Conservation (phyloP, 2,888 invertebrate species). For the Chrysolina americana region DNA sequence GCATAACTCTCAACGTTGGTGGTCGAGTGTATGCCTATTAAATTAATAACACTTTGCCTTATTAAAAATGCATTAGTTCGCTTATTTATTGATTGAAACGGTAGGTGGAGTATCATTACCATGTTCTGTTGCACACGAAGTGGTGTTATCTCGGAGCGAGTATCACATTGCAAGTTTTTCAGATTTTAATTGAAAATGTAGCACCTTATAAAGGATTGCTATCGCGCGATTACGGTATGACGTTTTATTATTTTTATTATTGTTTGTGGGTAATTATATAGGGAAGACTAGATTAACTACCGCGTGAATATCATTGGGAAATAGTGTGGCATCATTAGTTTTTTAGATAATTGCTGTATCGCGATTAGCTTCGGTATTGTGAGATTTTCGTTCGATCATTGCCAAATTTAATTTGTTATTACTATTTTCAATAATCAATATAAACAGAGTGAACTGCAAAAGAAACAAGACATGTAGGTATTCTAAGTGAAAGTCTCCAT, state of each 20-base stretch:
- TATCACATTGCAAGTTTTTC: constrained; percentile 44
- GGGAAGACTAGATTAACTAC: neutral
- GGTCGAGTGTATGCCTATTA: constrained; percentile 67
- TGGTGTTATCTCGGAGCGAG: constrained; percentile 23
- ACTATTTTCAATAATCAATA: neutral
- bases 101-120: constrained; percentile 62
- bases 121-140: constrained; percentile 44
- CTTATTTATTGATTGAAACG: constrained; percentile 68
- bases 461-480: neutral
- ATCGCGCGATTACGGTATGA: constrained; percentile 37
- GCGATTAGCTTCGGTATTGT: neutral
- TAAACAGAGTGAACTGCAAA: neutral
- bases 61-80: constrained; percentile 68
- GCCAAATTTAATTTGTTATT: neutral
- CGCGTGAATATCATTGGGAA: neutral
- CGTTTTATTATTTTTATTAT: constrained; percentile 21
- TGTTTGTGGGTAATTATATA: constrained; percentile 23
- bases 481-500: no score
- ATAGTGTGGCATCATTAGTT: neutral
- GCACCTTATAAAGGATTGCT: constrained; percentile 49
- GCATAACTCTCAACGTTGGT: constrained; percentile 63
- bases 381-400: neutral
- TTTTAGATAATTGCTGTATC: constrained; percentile 12
- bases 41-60: constrained; percentile 68
- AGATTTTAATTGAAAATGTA: constrained; percentile 55